Conservation (phyloP, 2,113 vertebrate species). For the Abramis brama region DNA sequence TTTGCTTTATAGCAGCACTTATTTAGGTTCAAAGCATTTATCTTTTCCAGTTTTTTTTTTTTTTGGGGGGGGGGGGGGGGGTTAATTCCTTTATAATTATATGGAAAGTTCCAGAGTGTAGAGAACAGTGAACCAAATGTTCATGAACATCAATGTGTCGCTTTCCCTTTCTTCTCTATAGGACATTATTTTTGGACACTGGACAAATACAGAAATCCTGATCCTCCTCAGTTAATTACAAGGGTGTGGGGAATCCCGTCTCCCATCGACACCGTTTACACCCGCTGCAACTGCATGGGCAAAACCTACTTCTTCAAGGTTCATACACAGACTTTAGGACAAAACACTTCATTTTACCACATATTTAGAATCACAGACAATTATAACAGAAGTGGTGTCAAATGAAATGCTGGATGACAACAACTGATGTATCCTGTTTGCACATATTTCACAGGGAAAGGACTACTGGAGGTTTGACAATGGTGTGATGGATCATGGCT, state of each 20-base stretch:
- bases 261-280: constrained; percentile 91
- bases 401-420: background rate
- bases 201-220: constrained; percentile 73
- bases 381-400: background rate
- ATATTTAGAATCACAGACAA: background rate
- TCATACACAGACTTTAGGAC: background rate
- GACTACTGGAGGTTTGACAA: constrained; percentile 94
- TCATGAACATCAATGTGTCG: too few species aligned
- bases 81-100: background rate
- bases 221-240: constrained; percentile 79
- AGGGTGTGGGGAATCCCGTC: constrained; percentile 92
- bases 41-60: background rate
- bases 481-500: constrained; percentile 80
- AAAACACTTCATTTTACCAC: background rate
- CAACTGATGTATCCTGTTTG: background rate
- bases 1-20: background rate
- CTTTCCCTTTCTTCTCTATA: constrained; percentile 55
- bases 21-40: background rate
- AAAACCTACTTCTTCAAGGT: constrained; percentile 98
- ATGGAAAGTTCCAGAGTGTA: background rate
- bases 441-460: constrained; percentile 72
- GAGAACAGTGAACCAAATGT: background rate
- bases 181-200: constrained; percentile 93
- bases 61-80: too few species aligned
- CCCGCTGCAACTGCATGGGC: constrained; percentile 92